These are phyloP conservation scores for Neotoxoptera formosana DNA, from an alignment of 1,140 invertebrate species.

Conservation along the genomic window DNA sequence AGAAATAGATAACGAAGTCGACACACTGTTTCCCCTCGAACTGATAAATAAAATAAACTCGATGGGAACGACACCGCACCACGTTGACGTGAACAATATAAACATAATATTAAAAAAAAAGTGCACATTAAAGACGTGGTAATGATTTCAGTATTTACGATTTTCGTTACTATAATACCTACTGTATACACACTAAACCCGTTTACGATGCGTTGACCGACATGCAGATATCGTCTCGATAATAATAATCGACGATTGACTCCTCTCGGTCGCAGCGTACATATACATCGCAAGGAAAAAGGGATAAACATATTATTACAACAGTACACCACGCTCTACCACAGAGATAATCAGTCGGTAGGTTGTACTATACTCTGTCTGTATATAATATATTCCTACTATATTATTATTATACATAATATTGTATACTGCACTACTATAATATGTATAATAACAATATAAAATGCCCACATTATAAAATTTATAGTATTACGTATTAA, in stretches of 20 bases:
- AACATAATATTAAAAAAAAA: not conserved
- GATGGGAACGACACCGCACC: not conserved
- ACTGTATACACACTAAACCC: not conserved
- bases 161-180: not conserved
- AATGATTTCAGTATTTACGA: not conserved
- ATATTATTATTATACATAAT: not conserved
- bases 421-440: not conserved
- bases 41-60: slow-evolving; percentile 7
- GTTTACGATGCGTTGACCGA: not conserved
- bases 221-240: not conserved
- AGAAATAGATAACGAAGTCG: slow-evolving; percentile 44
- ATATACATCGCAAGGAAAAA: slow-evolving; percentile 12
- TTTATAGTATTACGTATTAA: not conserved
- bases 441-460: not conserved
- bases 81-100: not conserved
- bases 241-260: no score
- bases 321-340: not conserved
- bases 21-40: slow-evolving; percentile 33
- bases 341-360: not conserved
- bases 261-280: not conserved
- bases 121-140: not conserved
- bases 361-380: not conserved
- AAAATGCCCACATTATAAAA: not conserved
- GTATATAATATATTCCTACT: no score
- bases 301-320: not conserved